Evolutionary conservation across 2,888 invertebrate species (phyloP).

Genomic region (Tipula confusa): DNA sequence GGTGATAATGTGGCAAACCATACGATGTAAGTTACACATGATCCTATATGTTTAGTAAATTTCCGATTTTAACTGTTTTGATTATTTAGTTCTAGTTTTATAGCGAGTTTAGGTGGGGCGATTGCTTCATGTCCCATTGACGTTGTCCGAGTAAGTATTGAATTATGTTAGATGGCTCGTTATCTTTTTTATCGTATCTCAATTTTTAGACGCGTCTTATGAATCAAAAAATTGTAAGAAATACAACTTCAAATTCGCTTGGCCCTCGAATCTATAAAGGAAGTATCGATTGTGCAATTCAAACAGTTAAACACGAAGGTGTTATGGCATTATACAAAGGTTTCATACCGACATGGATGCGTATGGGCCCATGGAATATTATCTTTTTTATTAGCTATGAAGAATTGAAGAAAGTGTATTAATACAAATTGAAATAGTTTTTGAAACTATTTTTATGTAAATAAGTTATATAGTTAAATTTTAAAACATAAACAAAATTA

Average conservation of each 20-base stretch:
- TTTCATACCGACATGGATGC: slow-evolving; percentile 90
- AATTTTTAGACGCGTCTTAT: slow-evolving; percentile 79
- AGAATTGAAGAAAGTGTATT: slow-evolving; percentile 75
- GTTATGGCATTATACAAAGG: slow-evolving; percentile 86
- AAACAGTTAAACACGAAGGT: slow-evolving; percentile 86
- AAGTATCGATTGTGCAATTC: slow-evolving; percentile 75
- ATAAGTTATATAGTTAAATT: not conserved
- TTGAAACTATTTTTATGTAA: no score
- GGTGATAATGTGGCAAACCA: slow-evolving; percentile 82
- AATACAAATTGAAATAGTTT: slow-evolving; percentile 30
- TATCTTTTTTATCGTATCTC: not conserved
- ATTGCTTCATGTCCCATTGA: slow-evolving; percentile 92
- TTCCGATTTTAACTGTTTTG: slow-evolving; percentile 33
- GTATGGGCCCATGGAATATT: slow-evolving; percentile 96
- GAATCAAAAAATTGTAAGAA: slow-evolving; percentile 71
- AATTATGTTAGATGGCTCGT: not conserved
- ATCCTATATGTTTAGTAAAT: no score
- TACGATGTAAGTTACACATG: slow-evolving; percentile 62
- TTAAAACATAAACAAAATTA: not conserved
- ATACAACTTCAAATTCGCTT: slow-evolving; percentile 44
- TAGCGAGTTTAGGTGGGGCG: slow-evolving; percentile 89
- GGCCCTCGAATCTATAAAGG: slow-evolving; percentile 65
- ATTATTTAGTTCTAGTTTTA: slow-evolving; percentile 72
- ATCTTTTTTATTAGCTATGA: slow-evolving; percentile 94
- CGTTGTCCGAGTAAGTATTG: slow-evolving; percentile 72